Conservation (phyloP, 2,113 vertebrate genomes). For the Trochalopteron elliotii region DNA sequence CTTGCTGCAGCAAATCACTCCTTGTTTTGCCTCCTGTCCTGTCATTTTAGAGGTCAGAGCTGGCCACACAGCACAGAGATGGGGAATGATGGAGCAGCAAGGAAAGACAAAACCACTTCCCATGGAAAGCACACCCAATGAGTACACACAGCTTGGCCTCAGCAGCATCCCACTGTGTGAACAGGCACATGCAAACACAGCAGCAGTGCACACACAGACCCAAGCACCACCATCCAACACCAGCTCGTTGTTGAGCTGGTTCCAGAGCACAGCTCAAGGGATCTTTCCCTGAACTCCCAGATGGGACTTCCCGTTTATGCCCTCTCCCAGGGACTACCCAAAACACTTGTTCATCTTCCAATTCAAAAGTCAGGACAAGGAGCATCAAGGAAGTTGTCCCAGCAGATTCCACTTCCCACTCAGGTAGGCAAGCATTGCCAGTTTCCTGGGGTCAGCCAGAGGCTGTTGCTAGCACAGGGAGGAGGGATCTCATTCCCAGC, state of each 20-base stretch:
- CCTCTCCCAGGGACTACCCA: neutral
- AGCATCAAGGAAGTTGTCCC: neutral
- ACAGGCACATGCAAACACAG: neutral
- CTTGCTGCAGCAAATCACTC: neutral
- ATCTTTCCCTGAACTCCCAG: neutral
- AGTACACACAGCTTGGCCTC: neutral
- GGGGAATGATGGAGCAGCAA: neutral
- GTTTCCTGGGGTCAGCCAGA: neutral
- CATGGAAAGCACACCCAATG: accelerated
- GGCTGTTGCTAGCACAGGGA: neutral
- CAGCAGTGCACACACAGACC: neutral
- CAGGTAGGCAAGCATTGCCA: accelerated
- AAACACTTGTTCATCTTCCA: neutral
- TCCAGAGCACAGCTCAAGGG: neutral
- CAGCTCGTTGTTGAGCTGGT: accelerated
- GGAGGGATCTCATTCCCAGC: neutral
- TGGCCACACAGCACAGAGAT: neutral
- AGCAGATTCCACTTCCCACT: neutral
- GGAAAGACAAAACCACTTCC: neutral
- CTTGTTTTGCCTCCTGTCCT: neutral
- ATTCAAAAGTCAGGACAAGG: neutral
- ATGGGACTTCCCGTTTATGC: accelerated
- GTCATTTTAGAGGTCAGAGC: neutral
- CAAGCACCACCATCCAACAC: accelerated
- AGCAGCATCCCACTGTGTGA: neutral